Conservation (phyloP, 2,888 invertebrate genomes). For the Tipula unca region DNA sequence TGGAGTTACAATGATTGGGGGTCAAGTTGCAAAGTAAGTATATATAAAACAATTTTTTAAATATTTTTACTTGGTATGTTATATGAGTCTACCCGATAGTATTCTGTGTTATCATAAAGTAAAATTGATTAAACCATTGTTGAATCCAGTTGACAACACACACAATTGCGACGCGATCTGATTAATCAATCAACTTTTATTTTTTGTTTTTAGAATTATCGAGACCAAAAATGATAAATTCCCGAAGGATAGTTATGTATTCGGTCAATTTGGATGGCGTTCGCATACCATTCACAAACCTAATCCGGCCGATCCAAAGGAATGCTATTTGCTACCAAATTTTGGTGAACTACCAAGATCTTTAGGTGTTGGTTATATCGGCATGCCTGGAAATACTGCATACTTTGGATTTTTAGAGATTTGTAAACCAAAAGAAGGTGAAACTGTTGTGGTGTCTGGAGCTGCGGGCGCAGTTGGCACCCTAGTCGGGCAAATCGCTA, state of each 20-base stretch:
- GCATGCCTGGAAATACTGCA: slow-evolving; percentile 65
- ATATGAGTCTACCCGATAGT: too few species aligned
- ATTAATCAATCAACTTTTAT: too few species aligned
- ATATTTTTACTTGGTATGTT: too few species aligned
- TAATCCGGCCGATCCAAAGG: slow-evolving; percentile 31
- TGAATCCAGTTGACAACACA: too few species aligned
- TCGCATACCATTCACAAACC: slow-evolving; percentile 39
- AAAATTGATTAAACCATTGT: too few species aligned
- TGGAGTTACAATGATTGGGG: slow-evolving; percentile 59
- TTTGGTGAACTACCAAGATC: slow-evolving; percentile 52
- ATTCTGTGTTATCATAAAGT: too few species aligned
- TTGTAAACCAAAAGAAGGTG: slow-evolving; percentile 60
- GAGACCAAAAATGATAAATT: slow-evolving; percentile 56
- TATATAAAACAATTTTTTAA: neutral
- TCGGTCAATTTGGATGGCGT: slow-evolving; percentile 61
- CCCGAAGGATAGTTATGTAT: slow-evolving; percentile 54
- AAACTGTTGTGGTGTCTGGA: slow-evolving; percentile 62
- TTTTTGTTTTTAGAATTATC: slow-evolving; percentile 49
- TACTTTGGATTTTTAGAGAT: slow-evolving; percentile 66
- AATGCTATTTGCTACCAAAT: slow-evolving; percentile 45
- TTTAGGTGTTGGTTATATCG: slow-evolving; percentile 55
- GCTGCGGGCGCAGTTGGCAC: slow-evolving; percentile 75
- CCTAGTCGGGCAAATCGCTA: slow-evolving; percentile 70
- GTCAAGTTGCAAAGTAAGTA: slow-evolving; percentile 59
- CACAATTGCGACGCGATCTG: too few species aligned